Evolutionary conservation across 2,113 vertebrate species (phyloP).

Genomic region (Phyllostomus discolor): DNA sequence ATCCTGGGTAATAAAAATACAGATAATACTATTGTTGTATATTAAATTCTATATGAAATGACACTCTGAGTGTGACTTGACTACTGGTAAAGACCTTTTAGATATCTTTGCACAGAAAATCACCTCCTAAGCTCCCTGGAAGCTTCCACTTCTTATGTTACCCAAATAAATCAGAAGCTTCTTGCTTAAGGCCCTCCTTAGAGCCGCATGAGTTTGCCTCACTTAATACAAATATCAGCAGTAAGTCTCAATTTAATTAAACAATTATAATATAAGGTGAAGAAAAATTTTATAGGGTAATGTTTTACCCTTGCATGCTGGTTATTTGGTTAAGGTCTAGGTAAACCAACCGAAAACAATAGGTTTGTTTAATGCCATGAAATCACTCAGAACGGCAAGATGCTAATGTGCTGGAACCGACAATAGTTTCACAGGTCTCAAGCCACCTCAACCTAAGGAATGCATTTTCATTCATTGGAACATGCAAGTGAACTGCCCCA

Average conservation of each 20-base stretch:
- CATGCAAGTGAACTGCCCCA: not conserved
- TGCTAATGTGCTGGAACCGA: not conserved
- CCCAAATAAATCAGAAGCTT: not conserved
- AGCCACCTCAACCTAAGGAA: not conserved
- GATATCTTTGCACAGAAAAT: not conserved
- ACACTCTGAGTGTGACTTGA: not conserved
- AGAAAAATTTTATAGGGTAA: not conserved
- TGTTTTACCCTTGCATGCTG: not conserved
- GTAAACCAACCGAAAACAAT: not conserved
- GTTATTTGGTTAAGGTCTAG: not conserved
- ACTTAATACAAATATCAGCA: not conserved
- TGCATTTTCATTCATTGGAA: not conserved
- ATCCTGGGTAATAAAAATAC: not conserved
- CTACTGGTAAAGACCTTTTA: fast-evolving
- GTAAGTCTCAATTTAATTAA: not conserved
- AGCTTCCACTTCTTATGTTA: not conserved
- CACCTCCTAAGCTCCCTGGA: not conserved
- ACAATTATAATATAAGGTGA: not conserved
- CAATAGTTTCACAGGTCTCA: not conserved
- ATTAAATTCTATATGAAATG: not conserved
- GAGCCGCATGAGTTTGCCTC: not conserved
- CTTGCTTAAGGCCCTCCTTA: not conserved
- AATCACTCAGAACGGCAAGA: not conserved
- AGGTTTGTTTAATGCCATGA: not conserved
- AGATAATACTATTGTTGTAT: not conserved